Evolutionary conservation across 92 coral and sea anemone species (phyloP), one percentile per base, ranked within the genome.

Genomic region (Zoanthus sansibaricus): DNA sequence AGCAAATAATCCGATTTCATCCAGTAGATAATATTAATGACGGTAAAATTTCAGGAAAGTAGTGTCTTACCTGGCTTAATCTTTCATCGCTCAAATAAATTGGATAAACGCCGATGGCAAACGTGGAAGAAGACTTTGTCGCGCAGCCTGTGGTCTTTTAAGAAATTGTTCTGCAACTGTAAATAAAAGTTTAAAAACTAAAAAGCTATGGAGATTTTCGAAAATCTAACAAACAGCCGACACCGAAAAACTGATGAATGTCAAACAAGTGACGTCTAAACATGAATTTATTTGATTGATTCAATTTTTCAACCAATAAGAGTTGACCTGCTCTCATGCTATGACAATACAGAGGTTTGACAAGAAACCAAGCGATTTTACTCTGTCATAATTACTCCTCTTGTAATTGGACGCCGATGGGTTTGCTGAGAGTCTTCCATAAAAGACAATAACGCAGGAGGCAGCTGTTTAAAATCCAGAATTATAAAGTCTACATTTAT

Each of bases 241-340:
- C 67, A 54, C 17, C 21, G 15, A 25, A 9, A 20, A 44, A 76
- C 2, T 55, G 82, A 56, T 25, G 61, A 3, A 32, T 51, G 82
- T 76, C 82, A 76, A 52, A 25, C 10, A 54, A 76, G 12, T 76
- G 82, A 76, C 82, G 52, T 55, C 47, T 76, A 25, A 76, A 52
- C 67, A 52, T 14, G 6, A 45, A 11, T 76, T 76, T 76, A 76
- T 76, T 76, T 76, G 47, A 37, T 16, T 52, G 30, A 15, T 52
- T 55, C 64, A 52, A 54, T 3, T 10, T 31, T 56, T 76, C 66
- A 14, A 76, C 80, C 80, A 76, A 76, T 76, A 62, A 32, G 37
- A 32, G 54, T 51, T 20, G 31, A 33, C 46, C 33, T 76, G 44
- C 30, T 30, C 10, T 54, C 67, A 56, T 76, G 30, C 33, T 76